Conservation (phyloP, 2,888 invertebrate species). For the Brachynemurus nebulosus region DNA sequence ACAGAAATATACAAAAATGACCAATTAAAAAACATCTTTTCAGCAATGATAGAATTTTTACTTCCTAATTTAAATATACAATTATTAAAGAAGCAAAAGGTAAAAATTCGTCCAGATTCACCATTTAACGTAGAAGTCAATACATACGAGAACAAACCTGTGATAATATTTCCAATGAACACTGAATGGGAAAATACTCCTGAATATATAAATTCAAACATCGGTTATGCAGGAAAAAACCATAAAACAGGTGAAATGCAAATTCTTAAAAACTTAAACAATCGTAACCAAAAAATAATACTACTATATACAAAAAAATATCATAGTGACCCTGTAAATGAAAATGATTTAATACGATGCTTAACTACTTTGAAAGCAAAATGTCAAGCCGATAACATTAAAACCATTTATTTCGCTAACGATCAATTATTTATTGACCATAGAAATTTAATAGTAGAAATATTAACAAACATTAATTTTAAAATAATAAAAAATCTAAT, state of each 20-base stretch:
- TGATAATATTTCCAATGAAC: background rate
- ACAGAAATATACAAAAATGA: background rate
- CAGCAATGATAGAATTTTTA: background rate
- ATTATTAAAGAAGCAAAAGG: background rate
- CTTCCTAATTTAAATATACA: background rate
- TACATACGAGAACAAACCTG: background rate
- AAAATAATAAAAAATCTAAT: background rate
- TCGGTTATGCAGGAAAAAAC: background rate
- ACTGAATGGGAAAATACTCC: background rate
- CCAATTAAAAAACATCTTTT: background rate
- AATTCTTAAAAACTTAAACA: background rate
- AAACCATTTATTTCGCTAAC: background rate
- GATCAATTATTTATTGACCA: background rate
- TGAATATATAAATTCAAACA: background rate
- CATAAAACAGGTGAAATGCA: background rate
- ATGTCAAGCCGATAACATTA: background rate
- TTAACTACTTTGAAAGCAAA: background rate
- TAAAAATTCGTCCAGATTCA: background rate
- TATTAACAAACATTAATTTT: background rate
- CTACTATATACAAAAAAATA: background rate
- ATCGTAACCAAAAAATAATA: background rate
- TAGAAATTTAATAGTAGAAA: background rate
- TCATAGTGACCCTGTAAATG: too few species aligned
- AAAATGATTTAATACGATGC: background rate
- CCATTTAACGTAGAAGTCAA: background rate